Conservation (phyloP, 92 coral and sea anemone species). For the Porites lobata region DNA sequence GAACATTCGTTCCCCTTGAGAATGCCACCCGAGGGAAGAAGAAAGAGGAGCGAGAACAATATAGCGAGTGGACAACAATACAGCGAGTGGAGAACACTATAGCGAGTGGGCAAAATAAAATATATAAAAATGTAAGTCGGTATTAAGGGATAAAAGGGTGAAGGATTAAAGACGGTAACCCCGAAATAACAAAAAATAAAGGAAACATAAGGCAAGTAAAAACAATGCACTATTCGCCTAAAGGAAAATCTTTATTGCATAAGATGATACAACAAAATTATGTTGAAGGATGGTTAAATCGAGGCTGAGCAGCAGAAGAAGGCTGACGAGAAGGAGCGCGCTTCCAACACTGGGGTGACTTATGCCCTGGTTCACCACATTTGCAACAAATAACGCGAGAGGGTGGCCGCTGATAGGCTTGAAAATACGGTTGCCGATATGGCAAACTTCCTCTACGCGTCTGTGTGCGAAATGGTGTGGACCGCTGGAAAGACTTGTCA, state of each 20-base stretch:
- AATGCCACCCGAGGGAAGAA: slow-evolving; percentile 38
- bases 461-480: slow-evolving; percentile 37
- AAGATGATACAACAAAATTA: slow-evolving; percentile 27
- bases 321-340: slow-evolving; percentile 36
- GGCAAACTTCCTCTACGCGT: slow-evolving; percentile 47
- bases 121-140: background rate
- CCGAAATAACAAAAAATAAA: background rate
- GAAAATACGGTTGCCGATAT: slow-evolving; percentile 8
- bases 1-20: slow-evolving; percentile 37
- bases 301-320: slow-evolving; percentile 28
- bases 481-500: slow-evolving; percentile 45
- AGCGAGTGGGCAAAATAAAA: background rate
- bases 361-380: slow-evolving; percentile 59
- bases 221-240: slow-evolving; percentile 16
- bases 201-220: slow-evolving; percentile 15
- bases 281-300: background rate
- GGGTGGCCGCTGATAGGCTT: slow-evolving; percentile 12
- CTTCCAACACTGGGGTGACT: slow-evolving; percentile 51
- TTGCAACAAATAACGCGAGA: slow-evolving; percentile 37
- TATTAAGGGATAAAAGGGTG: background rate
- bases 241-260: slow-evolving; percentile 23
- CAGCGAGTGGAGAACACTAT: too few relatives aligned
- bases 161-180: background rate
- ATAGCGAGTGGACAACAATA: too few relatives aligned
- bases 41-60: slow-evolving; percentile 16